Percentiles rank a stretch among this genome's conserved stretches.
These are phyloP conservation scores for Corynorhinus townsendii DNA, from an alignment of 2,113 vertebrate species.

Conservation along the genomic window DNA sequence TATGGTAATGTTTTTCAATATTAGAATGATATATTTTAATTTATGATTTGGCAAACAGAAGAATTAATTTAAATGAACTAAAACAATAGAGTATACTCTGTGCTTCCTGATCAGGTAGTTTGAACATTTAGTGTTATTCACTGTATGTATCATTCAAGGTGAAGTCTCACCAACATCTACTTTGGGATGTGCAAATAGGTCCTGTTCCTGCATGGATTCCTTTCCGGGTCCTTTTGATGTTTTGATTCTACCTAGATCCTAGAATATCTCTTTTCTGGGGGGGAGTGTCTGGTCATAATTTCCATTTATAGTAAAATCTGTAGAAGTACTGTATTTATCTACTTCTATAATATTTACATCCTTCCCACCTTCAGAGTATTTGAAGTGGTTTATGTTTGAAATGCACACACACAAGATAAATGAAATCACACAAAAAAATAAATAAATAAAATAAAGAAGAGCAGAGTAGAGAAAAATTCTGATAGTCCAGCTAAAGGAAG, in stretches of 20 bases:
- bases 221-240: background rate
- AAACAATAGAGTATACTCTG: background rate
- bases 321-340: background rate
- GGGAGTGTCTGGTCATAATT: background rate
- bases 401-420: background rate
- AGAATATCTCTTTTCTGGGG: background rate
- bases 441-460: background rate
- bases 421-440: background rate
- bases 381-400: background rate
- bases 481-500: background rate
- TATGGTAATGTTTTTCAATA: background rate
- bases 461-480: background rate
- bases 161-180: background rate
- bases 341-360: background rate
- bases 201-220: background rate
- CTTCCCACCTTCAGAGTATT: background rate
- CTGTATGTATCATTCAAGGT: background rate
- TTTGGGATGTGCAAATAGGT: background rate
- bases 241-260: background rate
- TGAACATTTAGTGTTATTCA: background rate
- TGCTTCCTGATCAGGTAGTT: background rate
- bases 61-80: background rate
- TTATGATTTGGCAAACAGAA: background rate
- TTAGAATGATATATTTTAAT: background rate
- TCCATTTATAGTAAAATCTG: background rate